Base-by-base conservation (phyloP, 23 tunicate genomes). In the Corella eumyota region DNA sequence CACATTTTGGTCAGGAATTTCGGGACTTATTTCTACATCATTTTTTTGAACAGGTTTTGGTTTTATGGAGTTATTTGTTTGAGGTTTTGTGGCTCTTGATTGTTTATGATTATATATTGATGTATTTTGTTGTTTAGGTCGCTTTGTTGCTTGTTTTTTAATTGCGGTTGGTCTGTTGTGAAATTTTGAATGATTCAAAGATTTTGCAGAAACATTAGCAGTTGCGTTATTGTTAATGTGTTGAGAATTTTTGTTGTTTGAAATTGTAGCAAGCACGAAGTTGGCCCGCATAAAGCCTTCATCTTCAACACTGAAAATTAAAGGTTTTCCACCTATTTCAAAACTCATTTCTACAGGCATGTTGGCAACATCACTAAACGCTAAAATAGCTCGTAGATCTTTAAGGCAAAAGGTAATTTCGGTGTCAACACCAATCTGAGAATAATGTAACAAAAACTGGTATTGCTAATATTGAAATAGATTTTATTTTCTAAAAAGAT, bases 381-480 rank as follows among this genome's bases (percentile, higher is more conserved):
- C 38, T 3, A 86, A 61, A 23, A 78, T 80, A 1, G 95, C 70
- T 22, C 86, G 70, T 3, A 86, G 20, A 30, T 86, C 95, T 58
- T 72, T 77, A 53, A 86, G 51, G 36, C 79, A 78, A 56, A 86
- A 86, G 9, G 86, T 79, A 2, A 86, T 49, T 6, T 82, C 84
- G 3, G 95, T 66, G 71, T 86, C 95, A 54, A 86, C 74, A 1
- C 95, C 95, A 50, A 86, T 52, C 83, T 82, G 76, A 24, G 27
- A 64, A 64, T 6, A 50, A 26, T 7, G 7, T n/a, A n/a, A n/a
- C 13, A 44, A 11, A 11, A 40, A 40, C 48, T 40, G 11, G 48
- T 11, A 9, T 40, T 9, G 48, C 11, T 15, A 40, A 40, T 40
- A 40, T 40, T 40, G 15, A 40, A 40, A 9, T 40, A n/a, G n/a